phyloP scores from a whole-genome alignment of 2,888 invertebrate species.

The Eurois occulta region DNA sequence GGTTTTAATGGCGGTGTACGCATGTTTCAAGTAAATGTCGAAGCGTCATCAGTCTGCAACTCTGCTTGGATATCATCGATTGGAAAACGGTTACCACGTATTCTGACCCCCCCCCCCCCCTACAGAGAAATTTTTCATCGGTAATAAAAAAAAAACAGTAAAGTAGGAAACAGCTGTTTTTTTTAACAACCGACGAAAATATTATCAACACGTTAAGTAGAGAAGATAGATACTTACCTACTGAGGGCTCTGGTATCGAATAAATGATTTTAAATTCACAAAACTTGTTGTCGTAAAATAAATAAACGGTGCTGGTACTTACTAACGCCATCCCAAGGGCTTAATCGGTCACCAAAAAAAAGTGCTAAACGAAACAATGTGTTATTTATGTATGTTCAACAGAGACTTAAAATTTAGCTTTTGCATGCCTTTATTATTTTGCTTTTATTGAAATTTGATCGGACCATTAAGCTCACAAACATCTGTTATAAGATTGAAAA shows the following conservation, averaged over 20 bases:
- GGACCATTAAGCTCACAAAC: no score
- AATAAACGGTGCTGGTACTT: constrained; percentile 1
- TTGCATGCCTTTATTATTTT: not conserved
- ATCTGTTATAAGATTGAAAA: not conserved
- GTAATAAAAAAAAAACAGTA: no score
- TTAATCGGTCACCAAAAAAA: constrained; percentile 38
- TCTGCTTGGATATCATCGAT: not conserved
- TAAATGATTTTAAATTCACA: not conserved
- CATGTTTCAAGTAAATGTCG: constrained; percentile 21
- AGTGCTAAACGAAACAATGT: not conserved
- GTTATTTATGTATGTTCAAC: constrained; percentile 7
- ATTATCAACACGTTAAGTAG: not conserved
- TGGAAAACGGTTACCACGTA: not conserved
- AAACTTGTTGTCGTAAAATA: not conserved
- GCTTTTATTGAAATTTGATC: not conserved
- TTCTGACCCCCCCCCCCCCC: no score
- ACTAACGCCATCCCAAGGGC: constrained; percentile 6
- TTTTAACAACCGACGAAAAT: no score
- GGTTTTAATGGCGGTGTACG: constrained; percentile 33
- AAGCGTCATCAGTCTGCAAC: constrained; percentile 15
- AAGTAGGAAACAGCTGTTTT: no score
- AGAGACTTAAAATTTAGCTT: not conserved
- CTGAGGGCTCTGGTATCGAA: not conserved
- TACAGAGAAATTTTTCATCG: no score
- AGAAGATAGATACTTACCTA: not conserved